A percentile compares a stretch with the other conserved stretches of the same genome.
Evolutionary conservation across 2,113 vertebrate genomes (phyloP).

Genomic region (Montifringilla adamsi): DNA sequence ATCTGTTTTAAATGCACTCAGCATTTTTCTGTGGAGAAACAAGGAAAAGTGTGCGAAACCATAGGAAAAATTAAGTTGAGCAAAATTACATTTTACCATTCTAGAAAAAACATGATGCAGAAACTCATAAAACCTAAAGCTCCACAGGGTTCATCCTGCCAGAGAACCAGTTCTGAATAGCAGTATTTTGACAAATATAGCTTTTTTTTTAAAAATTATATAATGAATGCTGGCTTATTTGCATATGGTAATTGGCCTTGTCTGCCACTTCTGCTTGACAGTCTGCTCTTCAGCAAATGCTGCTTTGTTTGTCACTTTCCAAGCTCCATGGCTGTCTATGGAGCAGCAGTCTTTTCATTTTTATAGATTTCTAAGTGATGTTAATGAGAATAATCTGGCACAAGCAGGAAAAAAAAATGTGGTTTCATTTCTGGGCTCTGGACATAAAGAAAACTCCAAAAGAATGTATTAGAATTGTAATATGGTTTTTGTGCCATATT

Average conservation of each 20-base stretch:
- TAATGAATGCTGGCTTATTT: neutral
- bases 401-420: neutral
- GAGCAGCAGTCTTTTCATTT: neutral
- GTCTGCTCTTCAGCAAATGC: conserved; percentile 35
- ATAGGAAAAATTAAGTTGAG: neutral
- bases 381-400: conserved; percentile 15
- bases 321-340: neutral
- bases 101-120: neutral
- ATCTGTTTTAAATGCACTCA: neutral
- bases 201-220: neutral
- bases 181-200: conserved; percentile 5
- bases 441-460: neutral
- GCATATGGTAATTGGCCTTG: conserved; percentile 40
- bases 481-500: neutral
- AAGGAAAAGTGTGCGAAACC: neutral
- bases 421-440: neutral
- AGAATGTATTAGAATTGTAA: neutral
- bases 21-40: neutral
- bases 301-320: conserved; percentile 1
- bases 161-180: neutral
- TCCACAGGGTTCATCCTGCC: neutral
- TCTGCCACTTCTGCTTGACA: conserved; percentile 36
- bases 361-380: conserved; percentile 13
- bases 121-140: neutral
- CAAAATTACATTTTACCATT: neutral